Base-by-base conservation (phyloP, 2,888 invertebrate species). In the Gisinianus flammeolus region DNA sequence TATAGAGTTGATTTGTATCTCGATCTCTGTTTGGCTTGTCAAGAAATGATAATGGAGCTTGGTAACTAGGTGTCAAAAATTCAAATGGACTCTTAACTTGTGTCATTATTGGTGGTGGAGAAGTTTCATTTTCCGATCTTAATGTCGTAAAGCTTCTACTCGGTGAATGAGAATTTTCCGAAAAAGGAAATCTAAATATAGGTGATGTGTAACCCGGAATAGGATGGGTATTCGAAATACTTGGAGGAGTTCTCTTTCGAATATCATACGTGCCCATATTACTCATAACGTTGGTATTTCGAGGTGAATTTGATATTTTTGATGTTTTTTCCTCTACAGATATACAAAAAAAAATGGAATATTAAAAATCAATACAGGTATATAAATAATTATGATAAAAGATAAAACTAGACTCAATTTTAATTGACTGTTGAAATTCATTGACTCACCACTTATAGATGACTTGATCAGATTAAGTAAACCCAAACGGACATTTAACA, bases 381-480 rank as follows among this genome's bases (percentile, higher is more conserved):
- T 12, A 5, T 66, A 64, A 10, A 66, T 30, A 66, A 66, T 19
- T n/a, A 30, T 28, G 28, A 8, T 12, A 64, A 8, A n/a, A 8
- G 6, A 64, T 26, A 28, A 6, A 26, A 64, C 10, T 64, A 5
- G 2, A 28, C 3, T 64, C 4, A 22, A 26, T 28, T 31, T 16
- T 22, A 30, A 66, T 3, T 26, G 5, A 56, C 44, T 10, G 16
- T 44, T 44, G 16, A 24, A 62, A 5, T 26, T 22, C 24, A 12
- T 44, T 10, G 35, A 35, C 72, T 79, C 31, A 80, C 79, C 79
- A 35, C 75, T 75, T 64, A 76, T 56, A 10, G 70, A 30, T 33
- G 69, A 52, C 58, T 80, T 80, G n/a, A 80, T 62, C 3, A 58
- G 52, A 68, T 80, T 80, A 6, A 75, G 30, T 44, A 80, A 58